These are phyloP conservation scores for Parnassius glacialis DNA, from an alignment of 2,888 invertebrate species.

Conservation along the genomic window DNA sequence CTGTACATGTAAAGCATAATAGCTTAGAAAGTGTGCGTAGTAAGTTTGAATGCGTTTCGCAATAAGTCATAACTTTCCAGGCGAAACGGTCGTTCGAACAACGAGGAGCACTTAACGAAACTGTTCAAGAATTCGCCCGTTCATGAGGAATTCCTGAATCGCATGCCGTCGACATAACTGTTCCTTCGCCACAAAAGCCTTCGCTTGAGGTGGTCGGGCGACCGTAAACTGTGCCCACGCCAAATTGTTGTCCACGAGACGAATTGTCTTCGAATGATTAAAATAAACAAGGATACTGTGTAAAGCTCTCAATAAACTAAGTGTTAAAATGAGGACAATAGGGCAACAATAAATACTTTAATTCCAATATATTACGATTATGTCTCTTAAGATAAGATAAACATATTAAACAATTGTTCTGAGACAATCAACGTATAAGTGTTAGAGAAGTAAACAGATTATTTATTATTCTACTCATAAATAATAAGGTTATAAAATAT, in stretches of 20 bases:
- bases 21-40: background rate
- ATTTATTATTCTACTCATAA: too few species aligned
- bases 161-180: slow-evolving; percentile 1
- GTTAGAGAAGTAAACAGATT: too few species aligned
- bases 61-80: slow-evolving; percentile 3
- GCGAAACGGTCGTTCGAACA: slow-evolving; percentile 7
- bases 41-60: slow-evolving; percentile 1
- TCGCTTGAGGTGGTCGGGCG: slow-evolving; percentile 1
- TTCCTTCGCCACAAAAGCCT: slow-evolving; percentile 6
- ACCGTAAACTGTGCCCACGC: slow-evolving; percentile 15
- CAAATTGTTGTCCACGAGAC: background rate
- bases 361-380: too few species aligned
- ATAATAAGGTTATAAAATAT: too few species aligned
- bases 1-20: background rate
- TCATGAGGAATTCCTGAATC: slow-evolving; percentile 12
- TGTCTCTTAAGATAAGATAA: too few species aligned
- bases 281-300: slow-evolving; percentile 3
- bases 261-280: slow-evolving; percentile 11
- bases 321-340: slow-evolving; percentile 6
- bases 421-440: background rate
- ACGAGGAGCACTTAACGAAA: slow-evolving; percentile 10
- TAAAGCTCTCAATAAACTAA: background rate
- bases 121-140: slow-evolving; percentile 7
- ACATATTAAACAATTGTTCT: background rate
- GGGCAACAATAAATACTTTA: background rate